Evolutionary conservation across 1,140 invertebrate species (phyloP).

Genomic region (Pseudoatta argentina): DNA sequence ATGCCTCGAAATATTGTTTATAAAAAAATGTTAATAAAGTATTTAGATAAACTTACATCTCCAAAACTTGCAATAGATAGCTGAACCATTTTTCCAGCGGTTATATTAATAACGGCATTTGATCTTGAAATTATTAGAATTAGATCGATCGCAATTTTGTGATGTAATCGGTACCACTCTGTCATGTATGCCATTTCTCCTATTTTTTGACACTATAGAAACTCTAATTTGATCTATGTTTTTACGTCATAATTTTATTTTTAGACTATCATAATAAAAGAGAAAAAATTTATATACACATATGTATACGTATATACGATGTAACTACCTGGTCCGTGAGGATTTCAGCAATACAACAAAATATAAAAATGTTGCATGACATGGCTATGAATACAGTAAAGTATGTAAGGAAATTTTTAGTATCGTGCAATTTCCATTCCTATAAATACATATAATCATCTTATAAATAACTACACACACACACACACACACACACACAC

Average conservation of each 20-base stretch:
- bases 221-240: slow-evolving; percentile 17
- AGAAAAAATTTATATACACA: neutral
- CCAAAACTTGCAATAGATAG: slow-evolving; percentile 47
- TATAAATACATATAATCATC: slow-evolving; percentile 31
- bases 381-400: slow-evolving; percentile 57
- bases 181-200: slow-evolving; percentile 66
- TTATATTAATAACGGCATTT: slow-evolving; percentile 46
- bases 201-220: slow-evolving; percentile 68
- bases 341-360: slow-evolving; percentile 75
- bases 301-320: neutral
- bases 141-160: slow-evolving; percentile 56
- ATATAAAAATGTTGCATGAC: slow-evolving; percentile 74
- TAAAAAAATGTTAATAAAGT: slow-evolving; percentile 13
- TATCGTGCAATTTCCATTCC: slow-evolving; percentile 69
- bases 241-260: slow-evolving; percentile 30
- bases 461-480: no score
- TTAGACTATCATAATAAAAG: slow-evolving; percentile 7
- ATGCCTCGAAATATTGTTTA: neutral
- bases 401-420: slow-evolving; percentile 33
- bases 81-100: slow-evolving; percentile 53
- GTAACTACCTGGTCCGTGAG: slow-evolving; percentile 68
- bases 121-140: slow-evolving; percentile 69
- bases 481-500: no score
- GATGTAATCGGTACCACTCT: slow-evolving; percentile 69
- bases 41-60: slow-evolving; percentile 37